Evolutionary conservation across 2,888 invertebrate genomes (phyloP), one percentile per base, ranked within the genome.

Genomic region (Euzophera pinguis): DNA sequence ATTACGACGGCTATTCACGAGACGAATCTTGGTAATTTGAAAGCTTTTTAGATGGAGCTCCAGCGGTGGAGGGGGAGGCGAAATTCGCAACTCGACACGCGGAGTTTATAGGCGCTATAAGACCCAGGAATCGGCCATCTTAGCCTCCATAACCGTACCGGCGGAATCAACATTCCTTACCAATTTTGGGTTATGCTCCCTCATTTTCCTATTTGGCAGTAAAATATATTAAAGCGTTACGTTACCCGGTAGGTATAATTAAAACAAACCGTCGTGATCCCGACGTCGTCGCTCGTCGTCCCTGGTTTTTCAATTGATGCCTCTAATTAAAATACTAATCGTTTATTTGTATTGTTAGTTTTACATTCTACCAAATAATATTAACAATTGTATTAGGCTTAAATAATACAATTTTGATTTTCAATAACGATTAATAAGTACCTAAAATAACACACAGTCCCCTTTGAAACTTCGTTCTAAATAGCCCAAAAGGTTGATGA

Each of bases 31-130:
- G 65, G 79, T 81, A 81, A 85, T 87, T 86, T 80, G 75, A 80
- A 81, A 81, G 80, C 79, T 78, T 82, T 75, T 72, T 62, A 63
- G 64, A 66, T n/a, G 22, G 68, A 60, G 69, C 69, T 68, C 64
- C 69, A 54, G 64, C 63, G 61, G 62, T 57, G 43, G 37, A 17
- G 55, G 57, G 62, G 62, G 64, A 68, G 32, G 64, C 61, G 65
- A 73, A 78, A 77, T 80, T 83, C 76, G 83, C 81, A 82, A 80
- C 75, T 81, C 73, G 70, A 74, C 76, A 75, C 74, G 75, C 77
- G 73, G 73, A 69, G 71, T 87, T 88, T 89, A 86, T 85, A 77
- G 82, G 63, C 66, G 79, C 79, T 73, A 83, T 90, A 88, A 86
- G 83, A 74, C 78, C 70, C 81, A 80, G 75, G 72, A 78, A 78